Evolutionary conservation across 1,140 invertebrate genomes (phyloP).

Genomic region (Ephestia elutella): DNA sequence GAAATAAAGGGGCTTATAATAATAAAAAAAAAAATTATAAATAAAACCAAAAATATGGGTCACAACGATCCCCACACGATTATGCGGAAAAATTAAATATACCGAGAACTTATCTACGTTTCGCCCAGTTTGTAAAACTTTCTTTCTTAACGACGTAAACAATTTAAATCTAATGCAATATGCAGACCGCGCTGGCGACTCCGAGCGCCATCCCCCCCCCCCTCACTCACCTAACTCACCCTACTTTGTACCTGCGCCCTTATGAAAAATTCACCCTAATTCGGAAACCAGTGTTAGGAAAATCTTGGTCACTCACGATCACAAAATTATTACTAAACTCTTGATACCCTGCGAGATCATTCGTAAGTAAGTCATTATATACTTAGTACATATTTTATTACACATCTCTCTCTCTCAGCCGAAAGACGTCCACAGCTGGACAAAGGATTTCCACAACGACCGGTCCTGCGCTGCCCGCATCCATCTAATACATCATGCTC

Average conservation of each 20-base stretch:
- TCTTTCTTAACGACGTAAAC: conserved; percentile 71
- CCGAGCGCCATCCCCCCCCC: conserved; percentile 23
- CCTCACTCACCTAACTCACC: conserved; percentile 35
- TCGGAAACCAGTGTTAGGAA: conserved; percentile 24
- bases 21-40: no score
- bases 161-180: conserved; percentile 73
- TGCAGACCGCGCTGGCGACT: conserved; percentile 50
- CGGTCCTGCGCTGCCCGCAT: no score
- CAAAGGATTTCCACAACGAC: no score
- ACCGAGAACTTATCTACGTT: conserved; percentile 37
- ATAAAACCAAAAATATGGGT: no score
- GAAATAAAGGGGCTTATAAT: no score
- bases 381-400: no score
- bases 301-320: conserved; percentile 25
- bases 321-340: conserved; percentile 22
- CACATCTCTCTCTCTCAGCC: no score
- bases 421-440: no score
- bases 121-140: conserved; percentile 50
- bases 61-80: conserved; percentile 23
- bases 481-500: no score
- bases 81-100: conserved; percentile 43
- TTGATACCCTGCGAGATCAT: background rate
- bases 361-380: no score
- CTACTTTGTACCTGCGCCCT: conserved; percentile 38
- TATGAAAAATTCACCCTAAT: conserved; percentile 61